Percentiles rank a stretch among this genome's conserved stretches.
These are phyloP conservation scores for Drosophila hydei DNA, from an alignment of 1,140 invertebrate genomes.

Conservation along the genomic window DNA sequence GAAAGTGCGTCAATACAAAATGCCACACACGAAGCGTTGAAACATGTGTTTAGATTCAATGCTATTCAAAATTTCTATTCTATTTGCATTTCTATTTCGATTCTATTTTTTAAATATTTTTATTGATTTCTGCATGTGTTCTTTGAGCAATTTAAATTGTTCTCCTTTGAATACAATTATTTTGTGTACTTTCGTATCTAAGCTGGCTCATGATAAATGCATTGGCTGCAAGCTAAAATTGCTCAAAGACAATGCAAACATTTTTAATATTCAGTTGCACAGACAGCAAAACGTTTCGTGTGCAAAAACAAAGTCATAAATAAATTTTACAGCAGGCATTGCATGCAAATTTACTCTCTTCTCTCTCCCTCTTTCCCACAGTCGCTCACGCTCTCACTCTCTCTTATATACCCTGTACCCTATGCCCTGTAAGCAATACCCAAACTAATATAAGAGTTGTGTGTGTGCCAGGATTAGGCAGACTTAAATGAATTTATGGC, in stretches of 20 bases:
- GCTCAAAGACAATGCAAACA: constrained; percentile 55
- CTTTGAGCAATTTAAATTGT: background rate
- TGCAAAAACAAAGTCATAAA: constrained; percentile 61
- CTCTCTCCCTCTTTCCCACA: background rate
- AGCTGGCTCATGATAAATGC: constrained; percentile 35
- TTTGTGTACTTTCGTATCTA: background rate
- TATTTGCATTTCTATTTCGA: background rate
- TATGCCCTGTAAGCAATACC: constrained; percentile 29
- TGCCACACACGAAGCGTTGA: constrained; percentile 30
- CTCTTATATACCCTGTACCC: constrained; percentile 1
- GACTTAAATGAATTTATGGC: constrained; percentile 73
- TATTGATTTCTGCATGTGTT: background rate
- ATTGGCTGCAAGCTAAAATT: constrained; percentile 19
- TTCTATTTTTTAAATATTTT: constrained; percentile 3
- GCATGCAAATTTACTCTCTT: constrained; percentile 55
- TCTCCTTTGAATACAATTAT: background rate
- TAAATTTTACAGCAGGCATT: constrained; percentile 66
- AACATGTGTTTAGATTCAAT: constrained; percentile 15
- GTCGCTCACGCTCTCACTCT: background rate
- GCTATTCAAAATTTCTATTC: background rate
- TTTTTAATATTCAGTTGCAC: constrained; percentile 22
- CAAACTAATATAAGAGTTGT: constrained; percentile 47
- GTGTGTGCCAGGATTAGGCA: constrained; percentile 50
- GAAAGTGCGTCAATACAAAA: constrained; percentile 27
- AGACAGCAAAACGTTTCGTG: constrained; percentile 21